phyloP scores from a whole-genome alignment of 2,888 invertebrate species.

The Apoda limacodes region DNA sequence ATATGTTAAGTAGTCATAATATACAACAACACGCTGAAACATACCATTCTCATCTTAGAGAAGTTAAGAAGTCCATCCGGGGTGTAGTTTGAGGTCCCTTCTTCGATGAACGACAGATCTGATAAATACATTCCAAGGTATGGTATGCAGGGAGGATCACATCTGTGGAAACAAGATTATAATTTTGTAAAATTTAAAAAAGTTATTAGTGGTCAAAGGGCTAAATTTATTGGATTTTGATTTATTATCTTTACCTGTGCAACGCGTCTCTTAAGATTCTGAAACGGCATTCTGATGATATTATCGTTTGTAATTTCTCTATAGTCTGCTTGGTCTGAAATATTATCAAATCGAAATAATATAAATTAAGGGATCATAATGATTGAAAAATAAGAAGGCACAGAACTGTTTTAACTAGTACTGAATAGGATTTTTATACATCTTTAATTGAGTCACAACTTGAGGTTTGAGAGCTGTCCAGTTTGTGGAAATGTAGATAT shows the following conservation, averaged over 20 bases:
- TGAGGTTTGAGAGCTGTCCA: too few relatives aligned
- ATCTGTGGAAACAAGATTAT: conserved; percentile 50
- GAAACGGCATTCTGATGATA: conserved; percentile 90
- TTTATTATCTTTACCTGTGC: conserved; percentile 68
- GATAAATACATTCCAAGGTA: conserved; percentile 91
- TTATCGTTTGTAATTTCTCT: conserved; percentile 86
- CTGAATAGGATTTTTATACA: too few relatives aligned
- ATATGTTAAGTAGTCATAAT: conserved; percentile 1
- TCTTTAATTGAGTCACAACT: too few relatives aligned
- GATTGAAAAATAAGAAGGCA: too few relatives aligned
- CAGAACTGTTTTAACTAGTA: too few relatives aligned
- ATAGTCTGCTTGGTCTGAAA: conserved; percentile 86
- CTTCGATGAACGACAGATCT: conserved; percentile 92
- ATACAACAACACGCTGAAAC: too few relatives aligned
- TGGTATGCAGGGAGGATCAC: conserved; percentile 90
- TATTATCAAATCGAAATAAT: too few relatives aligned
- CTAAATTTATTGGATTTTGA: too few relatives aligned
- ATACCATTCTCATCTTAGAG: conserved; percentile 95
- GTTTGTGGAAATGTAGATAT: too few relatives aligned
- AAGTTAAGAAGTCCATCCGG: conserved; percentile 91
- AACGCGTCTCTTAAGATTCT: conserved; percentile 87
- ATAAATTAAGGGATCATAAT: neutral
- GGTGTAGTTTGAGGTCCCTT: conserved; percentile 91
- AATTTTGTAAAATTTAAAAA: neutral
- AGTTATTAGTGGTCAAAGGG: too few relatives aligned